These are phyloP conservation scores for Microcaecilia unicolor DNA, from an alignment of 2,797 vertebrate species.

Conservation along the genomic window DNA sequence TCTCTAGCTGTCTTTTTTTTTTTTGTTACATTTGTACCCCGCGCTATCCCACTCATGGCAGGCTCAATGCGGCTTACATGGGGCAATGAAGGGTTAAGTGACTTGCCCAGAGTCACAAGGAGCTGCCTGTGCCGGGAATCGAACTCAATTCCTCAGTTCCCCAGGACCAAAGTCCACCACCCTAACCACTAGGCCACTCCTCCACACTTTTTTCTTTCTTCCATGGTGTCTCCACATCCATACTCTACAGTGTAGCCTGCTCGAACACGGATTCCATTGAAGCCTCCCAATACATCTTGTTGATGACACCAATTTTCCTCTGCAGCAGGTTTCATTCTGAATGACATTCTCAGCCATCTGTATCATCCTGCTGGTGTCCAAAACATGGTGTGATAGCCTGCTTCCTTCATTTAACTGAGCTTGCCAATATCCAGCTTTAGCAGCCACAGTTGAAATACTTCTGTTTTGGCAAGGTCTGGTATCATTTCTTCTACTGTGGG, in stretches of 20 bases:
- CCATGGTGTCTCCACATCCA: too few species aligned
- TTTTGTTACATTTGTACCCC: too few species aligned
- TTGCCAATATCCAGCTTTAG: constrained; percentile 4
- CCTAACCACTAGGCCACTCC: too few species aligned
- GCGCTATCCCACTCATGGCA: too few species aligned
- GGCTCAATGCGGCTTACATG: too few species aligned
- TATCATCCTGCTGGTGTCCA: constrained; percentile 5
- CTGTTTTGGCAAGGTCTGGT: neutral
- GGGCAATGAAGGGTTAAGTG: too few species aligned
- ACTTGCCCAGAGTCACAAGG: too few species aligned
- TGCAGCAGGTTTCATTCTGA: constrained; percentile 11
- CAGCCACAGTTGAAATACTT: neutral
- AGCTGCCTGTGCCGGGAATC: too few species aligned
- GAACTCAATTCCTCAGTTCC: too few species aligned
- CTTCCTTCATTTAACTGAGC: neutral
- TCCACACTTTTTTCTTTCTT: too few species aligned
- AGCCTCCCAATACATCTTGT: constrained; percentile 6
- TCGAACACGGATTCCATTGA: constrained; percentile 5
- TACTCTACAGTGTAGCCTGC: neutral
- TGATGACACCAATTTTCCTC: constrained; percentile 3
- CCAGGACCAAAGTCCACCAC: too few species aligned
- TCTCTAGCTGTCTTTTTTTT: too few species aligned
- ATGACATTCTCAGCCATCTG: constrained; percentile 13
- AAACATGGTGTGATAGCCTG: constrained; percentile 1
- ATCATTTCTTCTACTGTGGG: neutral